Percentiles rank a stretch among this genome's conserved stretches.
Evolutionary conservation across 37 sponge, comb jelly and placozoan species (phyloP).

Genomic region (Lycopodina hypogea): DNA sequence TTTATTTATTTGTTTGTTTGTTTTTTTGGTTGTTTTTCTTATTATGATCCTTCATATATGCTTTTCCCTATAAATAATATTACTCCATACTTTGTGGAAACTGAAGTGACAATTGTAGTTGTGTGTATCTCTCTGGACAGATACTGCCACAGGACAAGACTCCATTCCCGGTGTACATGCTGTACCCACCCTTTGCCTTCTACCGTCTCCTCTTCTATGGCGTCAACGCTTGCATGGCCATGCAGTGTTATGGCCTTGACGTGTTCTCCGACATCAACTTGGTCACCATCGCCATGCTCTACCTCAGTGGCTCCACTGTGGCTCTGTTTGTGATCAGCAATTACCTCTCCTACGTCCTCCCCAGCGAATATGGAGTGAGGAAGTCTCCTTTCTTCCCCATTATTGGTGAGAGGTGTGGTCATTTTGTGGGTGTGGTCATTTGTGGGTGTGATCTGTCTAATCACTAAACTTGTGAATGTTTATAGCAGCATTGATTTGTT

Average conservation of each 20-base stretch:
- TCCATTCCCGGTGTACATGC: conserved; percentile 64
- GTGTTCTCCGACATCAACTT: conserved; percentile 50
- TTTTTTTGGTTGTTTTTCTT: too few relatives aligned
- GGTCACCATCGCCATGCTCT: conserved; percentile 65
- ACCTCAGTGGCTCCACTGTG: conserved; percentile 39
- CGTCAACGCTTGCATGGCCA: conserved; percentile 38
- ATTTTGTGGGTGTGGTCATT: background rate
- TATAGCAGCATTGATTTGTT: too few relatives aligned
- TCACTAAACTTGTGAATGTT: too few relatives aligned
- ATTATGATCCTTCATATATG: too few relatives aligned
- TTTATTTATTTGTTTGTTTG: too few relatives aligned
- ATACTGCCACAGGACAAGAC: conserved; percentile 52
- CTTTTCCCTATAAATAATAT: too few relatives aligned
- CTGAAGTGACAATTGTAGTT: too few relatives aligned
- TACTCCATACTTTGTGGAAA: too few relatives aligned
- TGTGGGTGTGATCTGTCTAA: too few relatives aligned
- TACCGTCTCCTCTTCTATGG: conserved; percentile 63
- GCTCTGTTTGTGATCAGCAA: conserved; percentile 38
- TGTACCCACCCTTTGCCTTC: conserved; percentile 75
- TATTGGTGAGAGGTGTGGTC: conserved; percentile 36
- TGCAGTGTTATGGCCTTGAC: conserved; percentile 52
- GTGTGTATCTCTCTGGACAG: too few relatives aligned
- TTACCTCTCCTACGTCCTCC: conserved; percentile 72
- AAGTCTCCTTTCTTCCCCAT: conserved; percentile 76
- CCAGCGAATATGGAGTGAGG: conserved; percentile 72